Conservation (phyloP, 2,797 vertebrate genomes). For the Coracias cyanogaster region DNA sequence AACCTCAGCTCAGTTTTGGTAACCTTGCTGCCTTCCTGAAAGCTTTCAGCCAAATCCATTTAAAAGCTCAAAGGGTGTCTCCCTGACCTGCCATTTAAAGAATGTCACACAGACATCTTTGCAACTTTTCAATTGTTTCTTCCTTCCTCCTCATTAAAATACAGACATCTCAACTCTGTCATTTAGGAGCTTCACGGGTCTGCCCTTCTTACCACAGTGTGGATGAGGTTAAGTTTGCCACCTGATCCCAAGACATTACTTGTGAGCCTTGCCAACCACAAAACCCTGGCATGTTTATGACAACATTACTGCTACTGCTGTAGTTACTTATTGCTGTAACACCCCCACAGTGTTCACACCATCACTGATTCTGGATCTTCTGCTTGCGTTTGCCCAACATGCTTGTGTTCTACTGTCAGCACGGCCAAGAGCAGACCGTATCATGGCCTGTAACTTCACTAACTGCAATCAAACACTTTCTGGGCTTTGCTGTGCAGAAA, state of each 20-base stretch:
- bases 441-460: background rate
- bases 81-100: background rate
- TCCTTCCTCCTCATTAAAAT: background rate
- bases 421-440: background rate
- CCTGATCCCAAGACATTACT: too few relatives aligned
- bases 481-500: background rate
- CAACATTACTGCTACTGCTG: background rate
- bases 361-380: background rate
- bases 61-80: background rate
- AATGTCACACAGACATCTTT: background rate
- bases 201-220: background rate
- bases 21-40: background rate
- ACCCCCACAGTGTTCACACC: accelerated
- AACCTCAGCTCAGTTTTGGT: background rate
- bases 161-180: background rate
- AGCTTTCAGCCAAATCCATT: background rate
- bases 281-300: background rate
- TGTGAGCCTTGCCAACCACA: background rate
- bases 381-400: background rate
- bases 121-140: background rate
- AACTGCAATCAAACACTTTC: background rate
- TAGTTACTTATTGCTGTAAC: background rate
- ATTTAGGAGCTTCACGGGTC: background rate
- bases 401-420: background rate
- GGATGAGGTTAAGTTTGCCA: background rate